A percentile compares a stretch with the other conserved stretches of the same genome.
phyloP scores from a whole-genome alignment of 2,113 vertebrate species.

The Leuciscus idus region DNA sequence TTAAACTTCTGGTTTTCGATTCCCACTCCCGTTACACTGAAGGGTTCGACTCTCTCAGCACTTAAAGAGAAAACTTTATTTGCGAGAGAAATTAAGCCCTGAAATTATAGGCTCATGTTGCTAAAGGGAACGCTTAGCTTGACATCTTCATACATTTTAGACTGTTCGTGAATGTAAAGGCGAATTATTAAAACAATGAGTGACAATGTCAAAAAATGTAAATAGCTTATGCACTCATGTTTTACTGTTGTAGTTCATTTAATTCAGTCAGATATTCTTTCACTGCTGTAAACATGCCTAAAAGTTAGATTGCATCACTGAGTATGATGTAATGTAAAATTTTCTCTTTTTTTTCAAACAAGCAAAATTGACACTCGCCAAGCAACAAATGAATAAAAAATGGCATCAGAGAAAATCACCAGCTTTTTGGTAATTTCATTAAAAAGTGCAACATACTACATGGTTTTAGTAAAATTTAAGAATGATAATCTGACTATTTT shows the following conservation, averaged over 20 bases:
- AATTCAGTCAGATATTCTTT: neutral
- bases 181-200: neutral
- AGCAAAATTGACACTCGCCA: neutral
- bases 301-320: constrained; percentile 32
- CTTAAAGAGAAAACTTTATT: constrained; percentile 51
- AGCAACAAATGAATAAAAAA: neutral
- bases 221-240: neutral
- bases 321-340: neutral
- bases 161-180: neutral
- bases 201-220: neutral
- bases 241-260: neutral
- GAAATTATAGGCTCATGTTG: constrained; percentile 3
- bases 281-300: constrained; percentile 32
- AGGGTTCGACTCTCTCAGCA: constrained; percentile 35
- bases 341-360: neutral
- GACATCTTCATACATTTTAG: constrained; percentile 1
- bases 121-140: constrained; percentile 22
- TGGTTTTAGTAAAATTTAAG: neutral
- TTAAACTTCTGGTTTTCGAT: constrained; percentile 51
- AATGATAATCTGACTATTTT: neutral
- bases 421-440: neutral
- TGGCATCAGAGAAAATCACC: neutral
- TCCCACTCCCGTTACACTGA: constrained; percentile 56
- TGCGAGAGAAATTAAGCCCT: constrained; percentile 35
- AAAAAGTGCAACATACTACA: neutral